Conservation (phyloP, 2,113 vertebrate genomes). For the Orthonyx spaldingii region DNA sequence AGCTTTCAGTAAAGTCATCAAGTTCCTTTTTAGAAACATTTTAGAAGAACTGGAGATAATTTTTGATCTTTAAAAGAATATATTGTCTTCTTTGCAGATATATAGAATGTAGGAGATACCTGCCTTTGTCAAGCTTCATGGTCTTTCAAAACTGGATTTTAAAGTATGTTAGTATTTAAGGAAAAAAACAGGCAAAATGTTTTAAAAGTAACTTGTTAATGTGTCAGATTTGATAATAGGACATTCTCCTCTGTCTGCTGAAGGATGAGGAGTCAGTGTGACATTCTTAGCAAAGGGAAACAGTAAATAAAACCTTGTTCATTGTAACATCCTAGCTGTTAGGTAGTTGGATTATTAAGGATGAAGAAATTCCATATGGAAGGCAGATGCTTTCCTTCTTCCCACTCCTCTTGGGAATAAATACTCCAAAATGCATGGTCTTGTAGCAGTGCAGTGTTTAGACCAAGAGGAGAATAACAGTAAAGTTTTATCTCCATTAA, state of each 20-base stretch:
- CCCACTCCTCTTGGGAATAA: not conserved
- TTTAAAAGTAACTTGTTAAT: not conserved
- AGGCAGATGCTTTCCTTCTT: constrained; percentile 26
- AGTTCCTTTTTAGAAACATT: constrained; percentile 34
- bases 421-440: not conserved
- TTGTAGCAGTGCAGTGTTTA: not conserved
- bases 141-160: not conserved
- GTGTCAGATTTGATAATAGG: not conserved
- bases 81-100: not conserved
- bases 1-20: constrained; percentile 19
- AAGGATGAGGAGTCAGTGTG: not conserved
- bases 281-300: constrained; percentile 1
- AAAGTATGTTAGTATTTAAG: not conserved
- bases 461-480: not conserved
- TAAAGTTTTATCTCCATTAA: not conserved
- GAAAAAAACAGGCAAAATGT: not conserved
- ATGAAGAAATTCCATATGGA: constrained; percentile 8
- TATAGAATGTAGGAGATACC: not conserved
- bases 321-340: constrained; percentile 16
- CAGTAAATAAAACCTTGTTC: constrained; percentile 34
- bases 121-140: not conserved
- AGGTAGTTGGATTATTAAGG: not conserved
- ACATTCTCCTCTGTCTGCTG: not conserved
- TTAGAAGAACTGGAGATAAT: not conserved
- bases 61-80: not conserved